These are phyloP conservation scores for Leptura quadrifasciata DNA, from an alignment of 2,888 invertebrate genomes.

Conservation along the genomic window DNA sequence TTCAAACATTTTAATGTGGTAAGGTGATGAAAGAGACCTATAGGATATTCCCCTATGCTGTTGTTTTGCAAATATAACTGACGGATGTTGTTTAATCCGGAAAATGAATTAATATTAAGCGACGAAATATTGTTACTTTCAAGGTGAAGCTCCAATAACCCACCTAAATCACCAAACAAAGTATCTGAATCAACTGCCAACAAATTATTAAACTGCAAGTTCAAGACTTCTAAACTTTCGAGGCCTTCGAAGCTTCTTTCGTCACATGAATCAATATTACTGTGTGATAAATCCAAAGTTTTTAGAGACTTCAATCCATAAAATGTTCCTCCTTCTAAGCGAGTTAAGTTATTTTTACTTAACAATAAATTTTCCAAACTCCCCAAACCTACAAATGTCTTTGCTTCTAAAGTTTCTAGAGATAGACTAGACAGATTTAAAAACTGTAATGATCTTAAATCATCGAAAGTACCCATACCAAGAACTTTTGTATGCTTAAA, in stretches of 20 bases:
- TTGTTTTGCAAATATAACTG: slow-evolving; percentile 50
- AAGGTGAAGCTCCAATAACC: slow-evolving; percentile 42
- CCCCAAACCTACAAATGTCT: slow-evolving; percentile 27
- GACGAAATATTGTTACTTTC: slow-evolving; percentile 47
- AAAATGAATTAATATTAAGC: slow-evolving; percentile 20
- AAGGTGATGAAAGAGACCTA: slow-evolving; percentile 53
- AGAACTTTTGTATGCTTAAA: slow-evolving; percentile 36
- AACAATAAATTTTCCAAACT: slow-evolving; percentile 30
- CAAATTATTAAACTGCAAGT: neutral
- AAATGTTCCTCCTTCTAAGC: neutral
- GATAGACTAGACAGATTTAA: slow-evolving; percentile 29
- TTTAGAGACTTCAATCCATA: neutral
- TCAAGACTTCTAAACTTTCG: neutral
- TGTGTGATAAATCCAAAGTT: neutral
- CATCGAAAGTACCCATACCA: slow-evolving; percentile 19
- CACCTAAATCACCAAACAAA: neutral
- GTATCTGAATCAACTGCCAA: neutral
- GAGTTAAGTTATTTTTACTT: slow-evolving; percentile 11
- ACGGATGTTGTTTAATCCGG: slow-evolving; percentile 38
- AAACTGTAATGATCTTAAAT: slow-evolving; percentile 14
- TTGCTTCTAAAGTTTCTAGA: slow-evolving; percentile 17
- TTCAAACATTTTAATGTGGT: slow-evolving; percentile 45
- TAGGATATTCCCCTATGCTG: slow-evolving; percentile 41
- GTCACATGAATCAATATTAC: neutral
- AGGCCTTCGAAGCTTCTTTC: neutral